Evolutionary conservation across 2,888 invertebrate species (phyloP).

Genomic region (Epinotia brunnichana): DNA sequence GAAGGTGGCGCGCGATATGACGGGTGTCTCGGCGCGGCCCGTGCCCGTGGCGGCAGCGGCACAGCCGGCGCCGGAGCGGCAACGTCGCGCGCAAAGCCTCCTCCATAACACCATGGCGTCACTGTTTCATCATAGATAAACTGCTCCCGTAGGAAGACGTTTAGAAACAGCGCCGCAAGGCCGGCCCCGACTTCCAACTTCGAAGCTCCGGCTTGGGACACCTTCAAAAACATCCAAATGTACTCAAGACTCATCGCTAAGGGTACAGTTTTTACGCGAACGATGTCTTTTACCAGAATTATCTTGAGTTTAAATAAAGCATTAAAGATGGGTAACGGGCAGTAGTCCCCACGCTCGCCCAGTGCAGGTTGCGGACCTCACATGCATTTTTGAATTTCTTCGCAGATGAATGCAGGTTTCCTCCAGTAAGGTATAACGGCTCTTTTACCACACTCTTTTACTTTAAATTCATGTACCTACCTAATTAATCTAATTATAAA

Average conservation of each 20-base stretch:
- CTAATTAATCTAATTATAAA: too few species aligned
- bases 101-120: constrained; percentile 65
- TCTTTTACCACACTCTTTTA: too few species aligned
- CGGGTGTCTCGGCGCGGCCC: constrained; percentile 47
- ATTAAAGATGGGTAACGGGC: too few species aligned
- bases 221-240: constrained; percentile 1
- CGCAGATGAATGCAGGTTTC: too few species aligned
- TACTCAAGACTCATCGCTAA: neutral
- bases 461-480: too few species aligned
- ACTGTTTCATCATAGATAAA: constrained; percentile 73
- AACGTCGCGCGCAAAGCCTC: constrained; percentile 62
- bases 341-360: too few species aligned
- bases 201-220: constrained; percentile 19
- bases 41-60: constrained; percentile 51
- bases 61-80: constrained; percentile 61
- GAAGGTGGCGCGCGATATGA: constrained; percentile 71
- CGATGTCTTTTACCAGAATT: too few species aligned
- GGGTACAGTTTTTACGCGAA: neutral
- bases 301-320: too few species aligned
- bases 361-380: too few species aligned
- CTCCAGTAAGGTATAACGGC: too few species aligned
- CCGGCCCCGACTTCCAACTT: constrained; percentile 1
- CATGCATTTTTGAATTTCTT: too few species aligned
- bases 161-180: constrained; percentile 17
- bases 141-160: constrained; percentile 59